These are phyloP conservation scores for Actinemys pallida DNA, from an alignment of 2,113 vertebrate species.

Conservation along the genomic window DNA sequence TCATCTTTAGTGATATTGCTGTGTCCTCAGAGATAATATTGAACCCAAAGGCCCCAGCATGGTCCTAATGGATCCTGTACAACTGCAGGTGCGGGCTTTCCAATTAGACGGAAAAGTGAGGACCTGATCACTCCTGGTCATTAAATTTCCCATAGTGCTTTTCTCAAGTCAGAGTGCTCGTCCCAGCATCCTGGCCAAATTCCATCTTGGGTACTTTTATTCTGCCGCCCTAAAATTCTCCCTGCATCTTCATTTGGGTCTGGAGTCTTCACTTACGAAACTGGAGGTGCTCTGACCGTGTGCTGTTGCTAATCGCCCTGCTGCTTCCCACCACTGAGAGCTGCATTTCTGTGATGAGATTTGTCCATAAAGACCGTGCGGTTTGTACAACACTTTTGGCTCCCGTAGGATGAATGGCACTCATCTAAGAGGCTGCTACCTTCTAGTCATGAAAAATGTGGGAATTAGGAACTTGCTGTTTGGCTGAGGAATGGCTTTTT, in stretches of 20 bases:
- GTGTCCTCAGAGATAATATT: rapidly evolving
- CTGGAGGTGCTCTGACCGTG: rapidly evolving
- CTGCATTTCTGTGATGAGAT: neutral
- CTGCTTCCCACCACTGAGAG: neutral
- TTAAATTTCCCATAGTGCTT: neutral
- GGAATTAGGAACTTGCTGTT: neutral
- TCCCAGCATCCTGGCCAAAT: rapidly evolving
- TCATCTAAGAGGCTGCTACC: neutral
- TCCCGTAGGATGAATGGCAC: neutral
- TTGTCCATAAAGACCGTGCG: neutral
- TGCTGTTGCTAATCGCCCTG: too few relatives aligned
- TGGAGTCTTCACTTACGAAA: neutral
- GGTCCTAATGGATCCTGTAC: rapidly evolving
- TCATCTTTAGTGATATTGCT: neutral
- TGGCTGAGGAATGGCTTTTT: too few relatives aligned
- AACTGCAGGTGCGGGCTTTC: too few relatives aligned
- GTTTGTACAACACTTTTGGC: neutral
- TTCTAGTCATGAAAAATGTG: neutral
- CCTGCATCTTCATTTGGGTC: rapidly evolving
- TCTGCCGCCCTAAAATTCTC: rapidly evolving
- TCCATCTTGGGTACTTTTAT: rapidly evolving
- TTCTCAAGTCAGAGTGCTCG: rapidly evolving
- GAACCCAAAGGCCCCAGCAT: rapidly evolving
- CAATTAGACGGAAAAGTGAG: rapidly evolving
- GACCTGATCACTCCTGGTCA: rapidly evolving